Percentiles rank a stretch among this genome's conserved stretches.
phyloP scores from a whole-genome alignment of 2,888 invertebrate genomes.

The Drosophila meridiana region DNA sequence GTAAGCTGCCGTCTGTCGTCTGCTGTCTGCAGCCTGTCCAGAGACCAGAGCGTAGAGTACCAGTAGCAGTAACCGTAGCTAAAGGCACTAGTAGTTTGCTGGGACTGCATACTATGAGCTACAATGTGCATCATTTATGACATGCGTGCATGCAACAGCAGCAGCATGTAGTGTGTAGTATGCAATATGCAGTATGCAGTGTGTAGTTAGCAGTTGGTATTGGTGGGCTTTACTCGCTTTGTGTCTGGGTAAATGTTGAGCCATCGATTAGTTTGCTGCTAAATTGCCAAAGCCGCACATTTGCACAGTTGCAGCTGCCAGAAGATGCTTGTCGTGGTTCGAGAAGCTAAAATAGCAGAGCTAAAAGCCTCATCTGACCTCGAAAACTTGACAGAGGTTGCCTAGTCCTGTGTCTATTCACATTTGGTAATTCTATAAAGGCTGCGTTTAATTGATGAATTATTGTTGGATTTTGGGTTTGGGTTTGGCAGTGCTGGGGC shows the following conservation, averaged over 20 bases:
- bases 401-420: slow-evolving; percentile 30
- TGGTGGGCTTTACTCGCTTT: slow-evolving; percentile 56
- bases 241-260: slow-evolving; percentile 79
- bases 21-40: not conserved
- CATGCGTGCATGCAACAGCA: slow-evolving; percentile 36
- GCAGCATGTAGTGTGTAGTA: not conserved
- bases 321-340: slow-evolving; percentile 8
- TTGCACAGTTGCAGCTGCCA: slow-evolving; percentile 34
- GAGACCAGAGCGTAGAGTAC: slow-evolving; percentile 1
- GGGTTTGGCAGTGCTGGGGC: slow-evolving; percentile 1
- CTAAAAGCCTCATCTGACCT: slow-evolving; percentile 53
- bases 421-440: slow-evolving; percentile 65
- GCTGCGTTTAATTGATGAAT: slow-evolving; percentile 74
- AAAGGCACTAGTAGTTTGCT: not conserved
- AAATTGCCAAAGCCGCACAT: slow-evolving; percentile 76
- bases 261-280: slow-evolving; percentile 76
- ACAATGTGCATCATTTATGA: slow-evolving; percentile 78
- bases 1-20: slow-evolving; percentile 57
- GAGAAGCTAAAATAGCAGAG: slow-evolving; percentile 28
- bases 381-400: slow-evolving; percentile 61
- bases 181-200: slow-evolving; percentile 1
- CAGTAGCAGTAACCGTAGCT: slow-evolving; percentile 10
- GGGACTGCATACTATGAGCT: slow-evolving; percentile 43
- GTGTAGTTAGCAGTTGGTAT: slow-evolving; percentile 26
- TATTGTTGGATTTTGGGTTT: slow-evolving; percentile 48